Conservation (phyloP, 2,888 invertebrate species). For the Allophyes oxyacanthae region DNA sequence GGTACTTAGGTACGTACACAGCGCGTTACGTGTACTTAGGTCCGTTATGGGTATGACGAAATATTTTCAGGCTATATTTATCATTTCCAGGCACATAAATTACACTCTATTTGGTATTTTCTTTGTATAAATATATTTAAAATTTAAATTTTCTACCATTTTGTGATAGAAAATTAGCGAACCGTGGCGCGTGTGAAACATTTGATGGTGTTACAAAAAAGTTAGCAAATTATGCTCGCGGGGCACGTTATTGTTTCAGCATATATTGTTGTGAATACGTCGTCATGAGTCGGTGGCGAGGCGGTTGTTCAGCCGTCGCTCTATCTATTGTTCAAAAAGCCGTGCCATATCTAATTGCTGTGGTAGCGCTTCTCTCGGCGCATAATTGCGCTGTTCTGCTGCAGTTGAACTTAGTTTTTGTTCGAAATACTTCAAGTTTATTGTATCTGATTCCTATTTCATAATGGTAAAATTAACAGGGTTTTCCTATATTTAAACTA, state of each 20-base stretch:
- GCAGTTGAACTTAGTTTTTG: slow-evolving; percentile 61
- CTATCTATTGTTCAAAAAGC: slow-evolving; percentile 64
- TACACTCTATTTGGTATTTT: no score
- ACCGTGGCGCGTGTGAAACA: slow-evolving; percentile 7
- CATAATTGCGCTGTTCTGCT: slow-evolving; percentile 65
- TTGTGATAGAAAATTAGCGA: not conserved
- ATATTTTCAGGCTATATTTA: not conserved
- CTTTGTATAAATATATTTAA: no score
- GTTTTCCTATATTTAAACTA: no score
- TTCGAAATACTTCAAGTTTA: slow-evolving; percentile 34
- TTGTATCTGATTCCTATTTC: slow-evolving; percentile 17
- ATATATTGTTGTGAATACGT: slow-evolving; percentile 55
- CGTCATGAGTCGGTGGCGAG: slow-evolving; percentile 45
- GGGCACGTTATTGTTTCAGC: slow-evolving; percentile 49
- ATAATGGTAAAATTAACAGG: not conserved
- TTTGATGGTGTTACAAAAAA: slow-evolving; percentile 32
- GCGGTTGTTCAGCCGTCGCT: slow-evolving; percentile 51
- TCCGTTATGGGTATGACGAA: not conserved
- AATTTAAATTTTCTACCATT: not conserved
- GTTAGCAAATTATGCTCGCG: slow-evolving; percentile 41
- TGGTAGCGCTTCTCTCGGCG: slow-evolving; percentile 59
- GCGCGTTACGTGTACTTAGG: no score
- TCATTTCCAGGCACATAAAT: not conserved
- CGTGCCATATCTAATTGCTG: slow-evolving; percentile 65
- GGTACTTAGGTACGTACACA: no score